Evolutionary conservation across 2,888 invertebrate genomes (phyloP), one percentile per base, ranked within the genome.

Genomic region (Nemotelus pantherinus): DNA sequence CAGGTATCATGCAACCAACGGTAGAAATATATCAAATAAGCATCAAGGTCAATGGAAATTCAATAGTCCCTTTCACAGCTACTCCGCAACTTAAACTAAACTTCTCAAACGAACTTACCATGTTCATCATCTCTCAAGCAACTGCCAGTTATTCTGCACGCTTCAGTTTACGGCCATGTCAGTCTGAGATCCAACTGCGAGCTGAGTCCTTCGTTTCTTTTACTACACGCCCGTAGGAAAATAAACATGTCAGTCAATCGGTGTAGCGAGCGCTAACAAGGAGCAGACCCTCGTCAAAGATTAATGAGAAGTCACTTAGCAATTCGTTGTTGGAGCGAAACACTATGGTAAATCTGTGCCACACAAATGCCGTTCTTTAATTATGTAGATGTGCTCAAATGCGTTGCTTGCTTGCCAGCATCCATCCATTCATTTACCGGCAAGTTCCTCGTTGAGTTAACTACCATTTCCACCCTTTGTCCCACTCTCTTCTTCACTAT

Each of bases 271-370:
- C 25, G 10, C 63, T 48, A 41, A 3, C n/a, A 74, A 74, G 74
- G 55, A 63, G 63, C 39, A 63, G 43, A 74, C 63, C 74, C 74
- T 63, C 63, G 74, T 74, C 74, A 74, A 74, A 74, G 74, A 74
- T 60, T 74, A 74, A 74, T 74, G 60, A 74, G 74, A 74, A 60
- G 48, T 63, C 74, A 74, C 74, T 74, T 74, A 60, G 60, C 74
- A 39, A n/a, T 47, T 58, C 41, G 47, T n/a, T 60, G 45, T 58
- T 41, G 5, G 48, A 3, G 53, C 63, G 25, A 58, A 50, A 70
- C 53, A 70, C 53, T 53, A 43, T 70, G 39, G 10, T 5, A n/a
- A 70, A 70, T 70, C 70, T 55, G 70, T 55, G 70, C 50, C 43
- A 55, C 43, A 41, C 43, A 70, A 70, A 70, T 70, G 70, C 41